A percentile compares a stretch with the other conserved stretches of the same genome.
phyloP scores from a whole-genome alignment of 2,113 vertebrate species.

The Takifugu flavidus region DNA sequence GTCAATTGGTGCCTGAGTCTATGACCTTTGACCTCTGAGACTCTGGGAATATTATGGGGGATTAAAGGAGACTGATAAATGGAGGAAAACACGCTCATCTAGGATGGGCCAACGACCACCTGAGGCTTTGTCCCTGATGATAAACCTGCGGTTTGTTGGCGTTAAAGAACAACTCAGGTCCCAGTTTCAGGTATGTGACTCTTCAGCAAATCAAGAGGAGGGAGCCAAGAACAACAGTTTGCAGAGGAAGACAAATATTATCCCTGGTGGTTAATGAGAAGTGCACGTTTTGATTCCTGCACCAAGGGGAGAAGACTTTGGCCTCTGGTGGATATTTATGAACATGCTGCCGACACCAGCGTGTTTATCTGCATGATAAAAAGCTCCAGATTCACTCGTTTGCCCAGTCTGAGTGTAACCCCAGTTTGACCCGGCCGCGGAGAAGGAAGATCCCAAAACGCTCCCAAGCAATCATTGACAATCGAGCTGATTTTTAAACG shows the following conservation, averaged over 20 bases:
- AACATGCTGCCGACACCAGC: too few relatives aligned
- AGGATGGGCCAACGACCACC: background rate
- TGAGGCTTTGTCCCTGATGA: background rate
- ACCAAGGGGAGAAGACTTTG: slow-evolving; percentile 9
- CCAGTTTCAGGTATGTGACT: background rate
- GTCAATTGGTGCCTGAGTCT: background rate
- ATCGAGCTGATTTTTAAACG: slow-evolving; percentile 24
- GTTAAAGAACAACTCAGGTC: slow-evolving; percentile 30
- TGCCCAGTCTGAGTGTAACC: background rate
- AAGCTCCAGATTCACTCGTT: background rate
- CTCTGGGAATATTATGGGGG: background rate
- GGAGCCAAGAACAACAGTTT: background rate
- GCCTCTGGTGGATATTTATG: background rate
- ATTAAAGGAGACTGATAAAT: slow-evolving; percentile 9
- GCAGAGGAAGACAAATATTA: background rate
- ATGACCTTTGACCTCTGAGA: slow-evolving; percentile 10
- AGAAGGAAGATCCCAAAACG: background rate
- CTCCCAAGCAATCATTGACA: slow-evolving; percentile 5
- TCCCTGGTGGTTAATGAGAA: background rate
- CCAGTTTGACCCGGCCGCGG: slow-evolving; percentile 1
- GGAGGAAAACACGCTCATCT: background rate
- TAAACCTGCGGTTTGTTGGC: background rate
- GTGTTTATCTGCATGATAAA: background rate
- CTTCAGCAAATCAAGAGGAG: background rate
- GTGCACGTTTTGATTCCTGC: too few relatives aligned